Base-by-base conservation (phyloP, 1,140 invertebrate genomes). In the Anastrepha ludens region DNA sequence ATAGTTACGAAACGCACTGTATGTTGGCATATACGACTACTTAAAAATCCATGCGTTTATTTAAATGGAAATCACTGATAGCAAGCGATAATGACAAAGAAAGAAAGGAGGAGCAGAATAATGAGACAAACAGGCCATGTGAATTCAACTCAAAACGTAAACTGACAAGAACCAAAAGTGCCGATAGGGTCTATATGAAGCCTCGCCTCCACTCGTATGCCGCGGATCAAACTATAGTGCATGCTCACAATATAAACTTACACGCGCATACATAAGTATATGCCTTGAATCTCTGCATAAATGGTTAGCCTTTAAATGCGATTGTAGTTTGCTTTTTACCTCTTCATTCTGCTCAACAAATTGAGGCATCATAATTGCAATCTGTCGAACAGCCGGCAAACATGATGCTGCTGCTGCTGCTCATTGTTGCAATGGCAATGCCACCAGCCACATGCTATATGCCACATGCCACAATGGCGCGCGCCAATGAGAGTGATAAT, bases 361-460 rank as follows among this genome's bases (percentile, higher is more conserved):
- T 81, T 81, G 74, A 58, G 74, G 74, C 74, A 55, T 58, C 50
- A 81, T 81, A 81, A 81, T 81, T 55, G 50, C 74, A 81, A 81
- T 20, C 74, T 58, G 47, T 81, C 74, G 74, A 81, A 81, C 74
- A 81, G 47, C n/a, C 20, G 74, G n/a, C 74, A 55, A 81, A 81
- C 74, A 81, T n/a, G 20, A 29, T 81, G 74, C 11, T 55, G 74
- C 20, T 47, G 17, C 29, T 67, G 64, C 64, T 39, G n/a, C n/a
- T 81, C 50, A 55, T 74, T 74, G 55, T 55, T n/a, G n/a, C 47
- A n/a, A 55, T 17, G 2, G 47, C 50, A 81, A 81, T 81, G 74
- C 47, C 44, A 50, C 2, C 67, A 74, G 67, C 67, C 67, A 15
- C 67, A 39, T 5, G 67, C 67, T 41, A 44, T 13, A 74, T 9